phyloP scores from a whole-genome alignment of 1,140 invertebrate species.

The Monochamus saltuarius region DNA sequence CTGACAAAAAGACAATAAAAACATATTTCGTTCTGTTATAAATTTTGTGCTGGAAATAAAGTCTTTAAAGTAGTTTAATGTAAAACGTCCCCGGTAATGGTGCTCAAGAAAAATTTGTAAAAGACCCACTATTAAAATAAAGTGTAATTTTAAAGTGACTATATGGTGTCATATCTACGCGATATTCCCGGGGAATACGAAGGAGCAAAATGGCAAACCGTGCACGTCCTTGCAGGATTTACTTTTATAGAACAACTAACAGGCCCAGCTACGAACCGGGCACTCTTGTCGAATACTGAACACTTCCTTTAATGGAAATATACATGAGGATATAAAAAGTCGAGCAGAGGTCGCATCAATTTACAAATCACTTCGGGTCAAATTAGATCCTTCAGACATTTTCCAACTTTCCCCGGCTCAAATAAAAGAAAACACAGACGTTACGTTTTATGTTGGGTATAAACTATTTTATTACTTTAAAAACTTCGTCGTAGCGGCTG shows the following conservation, averaged over 20 bases:
- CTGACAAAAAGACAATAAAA: no score
- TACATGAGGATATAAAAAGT: constrained; percentile 47
- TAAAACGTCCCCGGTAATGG: no score
- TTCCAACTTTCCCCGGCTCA: constrained; percentile 5
- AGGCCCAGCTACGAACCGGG: constrained; percentile 42
- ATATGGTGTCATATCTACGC: constrained; percentile 30
- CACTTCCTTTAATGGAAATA: constrained; percentile 48
- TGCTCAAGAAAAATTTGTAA: constrained; percentile 3
- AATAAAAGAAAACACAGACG: no score
- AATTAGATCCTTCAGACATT: constrained; percentile 29
- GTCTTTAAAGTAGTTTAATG: no score
- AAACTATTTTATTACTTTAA: background rate
- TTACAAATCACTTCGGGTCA: constrained; percentile 36
- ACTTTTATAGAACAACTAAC: constrained; percentile 51
- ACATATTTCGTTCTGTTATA: constrained; percentile 17
- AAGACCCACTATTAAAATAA: constrained; percentile 16
- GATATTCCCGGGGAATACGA: constrained; percentile 35
- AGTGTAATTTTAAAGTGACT: constrained; percentile 39
- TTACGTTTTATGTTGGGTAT: no score
- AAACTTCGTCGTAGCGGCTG: background rate
- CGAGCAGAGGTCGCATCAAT: constrained; percentile 31
- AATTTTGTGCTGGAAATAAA: no score
- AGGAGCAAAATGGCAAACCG: constrained; percentile 35
- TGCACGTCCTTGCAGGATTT: constrained; percentile 47
- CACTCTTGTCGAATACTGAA: constrained; percentile 45